Percentiles rank a stretch among this genome's conserved stretches.
These are phyloP conservation scores for Diaphora mendica DNA, from an alignment of 2,888 invertebrate species.

Conservation along the genomic window DNA sequence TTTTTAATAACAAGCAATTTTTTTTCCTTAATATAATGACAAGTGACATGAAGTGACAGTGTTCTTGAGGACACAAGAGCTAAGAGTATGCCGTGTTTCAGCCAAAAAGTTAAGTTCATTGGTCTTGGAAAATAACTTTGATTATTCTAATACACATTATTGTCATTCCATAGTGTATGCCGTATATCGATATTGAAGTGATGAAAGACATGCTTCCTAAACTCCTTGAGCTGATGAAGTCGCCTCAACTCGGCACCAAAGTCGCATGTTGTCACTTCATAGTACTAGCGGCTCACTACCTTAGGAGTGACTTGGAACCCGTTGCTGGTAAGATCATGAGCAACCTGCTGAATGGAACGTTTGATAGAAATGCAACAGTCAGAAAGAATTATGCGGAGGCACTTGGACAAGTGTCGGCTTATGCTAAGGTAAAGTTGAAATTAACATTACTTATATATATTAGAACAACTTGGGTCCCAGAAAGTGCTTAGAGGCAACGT, in stretches of 20 bases:
- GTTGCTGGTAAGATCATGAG: slow-evolving; percentile 86
- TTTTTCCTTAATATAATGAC: too few species aligned
- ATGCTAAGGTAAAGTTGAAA: slow-evolving; percentile 88
- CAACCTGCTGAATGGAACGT: slow-evolving; percentile 90
- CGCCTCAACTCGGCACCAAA: slow-evolving; percentile 94
- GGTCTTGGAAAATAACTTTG: not conserved
- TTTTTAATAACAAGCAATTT: too few species aligned
- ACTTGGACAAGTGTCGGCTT: slow-evolving; percentile 93
- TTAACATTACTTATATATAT: not conserved
- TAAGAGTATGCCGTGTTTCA: too few species aligned
- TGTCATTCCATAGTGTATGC: slow-evolving; percentile 82
- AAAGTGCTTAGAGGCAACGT: too few species aligned
- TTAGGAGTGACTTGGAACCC: slow-evolving; percentile 85
- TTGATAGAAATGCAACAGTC: slow-evolving; percentile 93
- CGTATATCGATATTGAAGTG: slow-evolving; percentile 91
- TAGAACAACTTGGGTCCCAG: not conserved
- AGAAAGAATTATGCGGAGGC: slow-evolving; percentile 94
- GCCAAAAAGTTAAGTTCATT: too few species aligned
- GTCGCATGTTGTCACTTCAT: slow-evolving; percentile 93
- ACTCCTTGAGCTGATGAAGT: slow-evolving; percentile 93
- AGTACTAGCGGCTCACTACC: slow-evolving; percentile 87
- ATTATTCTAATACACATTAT: not conserved
- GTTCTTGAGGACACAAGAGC: too few species aligned
- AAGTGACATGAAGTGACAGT: too few species aligned
- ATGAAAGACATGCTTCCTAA: slow-evolving; percentile 93